Evolutionary conservation across 2,113 vertebrate species (phyloP), one percentile per base, ranked within the genome.

Genomic region (Anguilla japonica): DNA sequence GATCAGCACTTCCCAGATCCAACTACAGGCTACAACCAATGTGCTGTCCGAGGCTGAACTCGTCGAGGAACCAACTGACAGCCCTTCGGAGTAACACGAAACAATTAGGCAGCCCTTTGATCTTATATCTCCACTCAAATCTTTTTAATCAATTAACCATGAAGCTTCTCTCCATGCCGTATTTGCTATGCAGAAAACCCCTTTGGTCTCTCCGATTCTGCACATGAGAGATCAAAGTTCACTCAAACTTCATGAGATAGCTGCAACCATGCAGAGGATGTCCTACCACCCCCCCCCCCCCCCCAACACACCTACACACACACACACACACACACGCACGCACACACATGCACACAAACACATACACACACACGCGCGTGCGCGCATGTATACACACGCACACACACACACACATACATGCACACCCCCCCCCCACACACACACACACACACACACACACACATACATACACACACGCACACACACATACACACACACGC

Each of bases 71-170:
- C 85, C 91, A 91, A 91, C 94, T 88, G 91, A 86, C 80, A 89
- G 91, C 86, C 92, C 93, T 94, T 93, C 83, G 84, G 93, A 91
- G 95, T 93, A 95, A 94, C 91, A 94, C 91, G 93, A 96, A 95
- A 93, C 93, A 93, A 93, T 94, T 88, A 89, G 92, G 92, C 46
- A 79, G 85, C 81, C 92, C 96, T 97, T 96, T 96, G 95, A 97
- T 96, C 96, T 95, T 80, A 67, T 87, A 96, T 94, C 95, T 96
- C 95, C 94, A 93, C 91, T 92, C 92, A 93, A 95, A 92, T 88
- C 85, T 95, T 96, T 95, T 95, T 83, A 95, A 96, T 97, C 95
- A 95, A 96, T 96, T 96, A 96, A 95, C 93, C 96, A 95, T 96
- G 95, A 96, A 96, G 92, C 93, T 92, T 90, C 92, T 95, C 92